phyloP scores from a whole-genome alignment of 2,888 invertebrate species.

The Leptopterna dolabrata region DNA sequence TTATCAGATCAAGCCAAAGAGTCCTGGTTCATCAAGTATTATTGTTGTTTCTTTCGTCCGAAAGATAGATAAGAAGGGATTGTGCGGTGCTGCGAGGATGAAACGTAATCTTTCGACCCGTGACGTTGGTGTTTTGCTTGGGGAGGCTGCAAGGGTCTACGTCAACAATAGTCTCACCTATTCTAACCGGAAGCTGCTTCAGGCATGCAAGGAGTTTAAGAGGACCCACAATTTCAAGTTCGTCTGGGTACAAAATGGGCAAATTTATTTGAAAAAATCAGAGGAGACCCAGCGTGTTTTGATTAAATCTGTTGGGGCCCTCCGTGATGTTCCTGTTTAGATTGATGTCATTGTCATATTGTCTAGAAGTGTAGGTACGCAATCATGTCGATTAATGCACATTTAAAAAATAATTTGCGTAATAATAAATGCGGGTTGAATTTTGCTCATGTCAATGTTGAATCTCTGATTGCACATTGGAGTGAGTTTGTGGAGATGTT shows the following conservation, averaged over 20 bases:
- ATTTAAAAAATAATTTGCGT: too few species aligned
- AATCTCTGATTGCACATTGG: too few species aligned
- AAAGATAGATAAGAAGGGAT: background rate
- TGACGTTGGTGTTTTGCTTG: background rate
- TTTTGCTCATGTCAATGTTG: too few species aligned
- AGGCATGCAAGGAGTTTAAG: background rate
- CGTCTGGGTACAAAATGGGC: background rate
- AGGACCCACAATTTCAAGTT: background rate
- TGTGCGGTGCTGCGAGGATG: background rate
- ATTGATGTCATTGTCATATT: too few species aligned
- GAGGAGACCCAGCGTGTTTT: too few species aligned
- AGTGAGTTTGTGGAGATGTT: too few species aligned
- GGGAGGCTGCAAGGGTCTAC: background rate
- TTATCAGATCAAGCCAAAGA: background rate
- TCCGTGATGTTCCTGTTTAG: too few species aligned
- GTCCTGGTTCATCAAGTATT: background rate
- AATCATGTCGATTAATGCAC: too few species aligned
- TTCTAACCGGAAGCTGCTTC: background rate
- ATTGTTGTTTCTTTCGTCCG: background rate
- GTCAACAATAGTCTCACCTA: background rate
- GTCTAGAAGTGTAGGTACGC: too few species aligned
- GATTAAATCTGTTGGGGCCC: too few species aligned
- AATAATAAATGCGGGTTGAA: too few species aligned
- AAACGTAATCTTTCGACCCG: background rate
- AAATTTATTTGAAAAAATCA: too few species aligned